Evolutionary conservation across 2,797 vertebrate genomes (phyloP).

Genomic region (Poecilia velifera): DNA sequence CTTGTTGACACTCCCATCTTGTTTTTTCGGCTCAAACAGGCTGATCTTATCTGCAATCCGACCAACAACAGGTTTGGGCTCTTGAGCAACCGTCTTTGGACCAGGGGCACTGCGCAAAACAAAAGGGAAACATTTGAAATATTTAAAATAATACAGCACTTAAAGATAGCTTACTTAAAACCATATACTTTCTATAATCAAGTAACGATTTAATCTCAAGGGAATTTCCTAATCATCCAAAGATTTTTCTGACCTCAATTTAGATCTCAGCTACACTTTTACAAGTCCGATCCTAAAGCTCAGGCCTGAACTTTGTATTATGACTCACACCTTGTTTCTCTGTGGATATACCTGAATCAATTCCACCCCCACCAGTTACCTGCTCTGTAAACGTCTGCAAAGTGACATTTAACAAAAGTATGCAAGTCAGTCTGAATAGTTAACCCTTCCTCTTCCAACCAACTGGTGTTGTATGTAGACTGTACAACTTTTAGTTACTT

Average conservation of each 20-base stretch:
- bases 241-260: slow-evolving; percentile 17
- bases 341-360: slow-evolving; percentile 23
- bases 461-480: not conserved
- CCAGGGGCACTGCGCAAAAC: slow-evolving; percentile 53
- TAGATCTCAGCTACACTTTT: slow-evolving; percentile 5
- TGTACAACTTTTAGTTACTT: not conserved
- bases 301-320: slow-evolving; percentile 39
- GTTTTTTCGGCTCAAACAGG: slow-evolving; percentile 84
- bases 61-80: slow-evolving; percentile 55
- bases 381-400: slow-evolving; percentile 9
- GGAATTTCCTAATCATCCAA: slow-evolving; percentile 2
- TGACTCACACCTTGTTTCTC: slow-evolving; percentile 51
- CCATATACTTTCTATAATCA: not conserved
- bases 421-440: slow-evolving; percentile 1
- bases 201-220: not conserved
- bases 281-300: not conserved
- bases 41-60: slow-evolving; percentile 90
- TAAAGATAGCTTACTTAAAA: not conserved
- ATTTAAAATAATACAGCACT: not conserved
- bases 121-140: slow-evolving; percentile 21
- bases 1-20: slow-evolving; percentile 44
- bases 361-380: slow-evolving; percentile 32
- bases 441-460: not conserved
- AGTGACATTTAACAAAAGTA: not conserved
- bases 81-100: slow-evolving; percentile 46